phyloP scores from a whole-genome alignment of 2,797 vertebrate genomes.

The Parauchenoglanis ngamensis region DNA sequence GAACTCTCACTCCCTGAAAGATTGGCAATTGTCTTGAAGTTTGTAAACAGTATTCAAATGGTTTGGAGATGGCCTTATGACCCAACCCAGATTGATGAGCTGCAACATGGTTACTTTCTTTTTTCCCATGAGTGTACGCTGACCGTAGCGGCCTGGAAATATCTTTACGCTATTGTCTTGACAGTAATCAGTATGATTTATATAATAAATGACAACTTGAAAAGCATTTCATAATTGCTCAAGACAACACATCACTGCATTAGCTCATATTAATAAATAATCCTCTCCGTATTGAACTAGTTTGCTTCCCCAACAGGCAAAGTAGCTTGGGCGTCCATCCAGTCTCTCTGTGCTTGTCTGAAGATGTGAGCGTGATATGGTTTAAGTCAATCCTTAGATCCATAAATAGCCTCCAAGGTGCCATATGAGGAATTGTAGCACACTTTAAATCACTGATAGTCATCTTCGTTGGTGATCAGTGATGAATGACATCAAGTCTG shows the following conservation, averaged over 20 bases:
- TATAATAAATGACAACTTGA: slow-evolving; percentile 36
- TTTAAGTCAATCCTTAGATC: neutral
- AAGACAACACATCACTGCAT: slow-evolving; percentile 44
- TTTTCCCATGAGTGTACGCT: neutral
- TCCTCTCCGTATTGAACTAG: neutral
- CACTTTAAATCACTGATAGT: neutral
- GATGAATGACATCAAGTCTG: neutral
- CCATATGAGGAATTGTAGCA: neutral
- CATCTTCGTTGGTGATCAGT: neutral
- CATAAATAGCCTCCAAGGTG: slow-evolving; percentile 8
- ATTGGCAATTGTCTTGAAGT: too few relatives aligned
- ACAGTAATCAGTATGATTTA: neutral
- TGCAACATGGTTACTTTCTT: neutral
- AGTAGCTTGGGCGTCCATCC: neutral
- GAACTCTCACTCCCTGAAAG: too few relatives aligned
- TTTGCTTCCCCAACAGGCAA: neutral
- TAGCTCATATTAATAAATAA: slow-evolving; percentile 41
- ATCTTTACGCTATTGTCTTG: neutral
- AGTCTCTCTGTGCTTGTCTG: neutral
- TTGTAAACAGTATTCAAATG: too few relatives aligned
- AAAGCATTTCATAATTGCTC: slow-evolving; percentile 42
- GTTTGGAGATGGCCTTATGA: neutral
- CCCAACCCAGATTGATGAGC: neutral
- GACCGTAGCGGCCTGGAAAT: too few relatives aligned
- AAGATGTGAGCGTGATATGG: neutral